Percentiles rank a stretch among this genome's conserved stretches.
Evolutionary conservation across 2,113 vertebrate species (phyloP).

Genomic region (Trematocara macrostoma): DNA sequence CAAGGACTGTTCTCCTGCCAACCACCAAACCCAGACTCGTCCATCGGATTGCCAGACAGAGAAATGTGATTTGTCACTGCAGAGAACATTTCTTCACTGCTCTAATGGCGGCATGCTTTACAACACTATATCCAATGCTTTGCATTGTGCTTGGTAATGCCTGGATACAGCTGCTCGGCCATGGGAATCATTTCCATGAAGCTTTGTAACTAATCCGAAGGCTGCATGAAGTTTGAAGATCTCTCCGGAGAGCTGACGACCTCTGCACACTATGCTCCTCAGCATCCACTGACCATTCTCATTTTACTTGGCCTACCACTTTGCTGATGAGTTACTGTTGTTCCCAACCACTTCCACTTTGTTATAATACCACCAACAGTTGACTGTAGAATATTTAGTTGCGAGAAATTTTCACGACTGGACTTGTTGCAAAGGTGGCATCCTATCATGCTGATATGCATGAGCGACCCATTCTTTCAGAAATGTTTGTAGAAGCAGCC

Average conservation of each 20-base stretch:
- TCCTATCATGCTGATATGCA: neutral
- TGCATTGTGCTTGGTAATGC: neutral
- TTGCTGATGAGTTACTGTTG: neutral
- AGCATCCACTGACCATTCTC: neutral
- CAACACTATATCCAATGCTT: neutral
- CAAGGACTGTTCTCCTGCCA: neutral
- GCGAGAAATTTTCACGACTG: fast-evolving
- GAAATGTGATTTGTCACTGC: neutral
- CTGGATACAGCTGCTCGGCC: neutral
- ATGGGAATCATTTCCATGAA: neutral
- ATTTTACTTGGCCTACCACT: neutral
- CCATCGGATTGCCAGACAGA: neutral
- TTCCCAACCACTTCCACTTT: neutral
- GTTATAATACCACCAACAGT: neutral
- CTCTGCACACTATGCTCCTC: neutral
- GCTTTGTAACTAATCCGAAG: neutral
- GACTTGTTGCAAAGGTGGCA: neutral
- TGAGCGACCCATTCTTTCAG: neutral
- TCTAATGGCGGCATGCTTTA: neutral
- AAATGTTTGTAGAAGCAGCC: neutral
- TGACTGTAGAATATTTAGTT: neutral
- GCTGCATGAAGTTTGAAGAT: neutral
- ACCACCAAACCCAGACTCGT: neutral
- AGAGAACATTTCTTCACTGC: neutral
- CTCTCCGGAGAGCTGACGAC: neutral